Evolutionary conservation across 2,888 invertebrate genomes (phyloP).

Genomic region (Galeopsomyia nigrocyanea): DNA sequence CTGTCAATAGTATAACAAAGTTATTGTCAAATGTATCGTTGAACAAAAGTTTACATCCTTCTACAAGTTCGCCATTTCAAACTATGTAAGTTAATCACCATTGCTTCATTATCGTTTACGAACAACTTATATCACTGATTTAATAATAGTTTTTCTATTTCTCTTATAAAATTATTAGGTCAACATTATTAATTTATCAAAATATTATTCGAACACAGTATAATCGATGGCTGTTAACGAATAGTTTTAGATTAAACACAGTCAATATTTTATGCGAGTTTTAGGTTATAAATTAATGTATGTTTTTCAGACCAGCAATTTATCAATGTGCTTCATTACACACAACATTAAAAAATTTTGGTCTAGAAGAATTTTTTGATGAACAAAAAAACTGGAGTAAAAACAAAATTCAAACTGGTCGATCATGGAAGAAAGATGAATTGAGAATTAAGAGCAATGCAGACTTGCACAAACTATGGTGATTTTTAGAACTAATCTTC

Average conservation of each 20-base stretch:
- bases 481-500: constrained; percentile 51
- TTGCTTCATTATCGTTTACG: neutral
- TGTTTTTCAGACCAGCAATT: constrained; percentile 31
- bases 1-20: constrained; percentile 57
- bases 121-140: too few species aligned
- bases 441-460: constrained; percentile 93
- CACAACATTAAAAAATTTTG: constrained; percentile 68
- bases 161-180: neutral
- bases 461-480: constrained; percentile 98
- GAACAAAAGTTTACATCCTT: constrained; percentile 29
- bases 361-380: constrained; percentile 93
- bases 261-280: neutral
- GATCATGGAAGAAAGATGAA: constrained; percentile 92
- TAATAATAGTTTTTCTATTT: neutral
- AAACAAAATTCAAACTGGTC: constrained; percentile 81
- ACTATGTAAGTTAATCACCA: constrained; percentile 35
- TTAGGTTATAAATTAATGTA: constrained; percentile 22
- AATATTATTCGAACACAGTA: too few species aligned
- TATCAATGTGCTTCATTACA: constrained; percentile 51
- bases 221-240: too few species aligned
- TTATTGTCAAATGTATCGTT: constrained; percentile 56
- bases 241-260: too few species aligned
- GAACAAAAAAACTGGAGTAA: constrained; percentile 86
- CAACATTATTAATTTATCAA: too few species aligned
- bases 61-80: constrained; percentile 32